Conservation (phyloP, 1,140 invertebrate genomes). For the Procambarus clarkii region DNA sequence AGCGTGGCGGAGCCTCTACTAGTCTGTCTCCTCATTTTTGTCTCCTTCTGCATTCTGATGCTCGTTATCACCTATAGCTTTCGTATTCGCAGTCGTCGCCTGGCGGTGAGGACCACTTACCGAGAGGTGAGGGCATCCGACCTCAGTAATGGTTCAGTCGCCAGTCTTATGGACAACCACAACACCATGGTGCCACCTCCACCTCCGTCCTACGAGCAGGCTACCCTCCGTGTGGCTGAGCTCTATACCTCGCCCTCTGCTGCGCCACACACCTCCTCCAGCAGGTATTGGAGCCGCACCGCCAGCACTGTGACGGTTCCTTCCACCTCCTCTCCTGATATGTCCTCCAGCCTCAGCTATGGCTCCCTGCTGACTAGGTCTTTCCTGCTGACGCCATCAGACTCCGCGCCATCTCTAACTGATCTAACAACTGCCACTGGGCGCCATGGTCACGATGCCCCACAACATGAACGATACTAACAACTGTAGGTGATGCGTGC, state of each 20-base stretch:
- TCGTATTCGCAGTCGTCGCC: neutral
- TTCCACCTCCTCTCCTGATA: slow-evolving; percentile 8
- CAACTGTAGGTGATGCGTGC: neutral
- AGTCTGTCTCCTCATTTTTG: slow-evolving; percentile 9
- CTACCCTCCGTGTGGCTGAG: neutral
- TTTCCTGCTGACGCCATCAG: slow-evolving; percentile 17
- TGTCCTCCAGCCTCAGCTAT: neutral
- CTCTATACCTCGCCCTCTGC: neutral
- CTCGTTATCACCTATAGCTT: slow-evolving; percentile 18
- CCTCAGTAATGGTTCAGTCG: neutral
- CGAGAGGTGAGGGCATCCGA: neutral
- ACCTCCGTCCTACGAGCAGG: slow-evolving; percentile 32
- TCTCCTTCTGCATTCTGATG: slow-evolving; percentile 38
- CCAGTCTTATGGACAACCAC: neutral
- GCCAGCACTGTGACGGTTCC: neutral
- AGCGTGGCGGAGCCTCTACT: neutral
- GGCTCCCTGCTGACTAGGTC: slow-evolving; percentile 14
- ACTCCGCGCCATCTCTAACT: neutral
- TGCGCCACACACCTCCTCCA: neutral
- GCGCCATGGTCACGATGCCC: neutral
- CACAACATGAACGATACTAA: neutral
- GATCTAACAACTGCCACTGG: neutral
- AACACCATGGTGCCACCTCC: neutral
- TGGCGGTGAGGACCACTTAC: neutral
- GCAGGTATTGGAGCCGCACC: neutral